A percentile compares a stretch with the other conserved stretches of the same genome.
phyloP scores from a whole-genome alignment of 1,140 invertebrate genomes.

The Zophobas morio region DNA sequence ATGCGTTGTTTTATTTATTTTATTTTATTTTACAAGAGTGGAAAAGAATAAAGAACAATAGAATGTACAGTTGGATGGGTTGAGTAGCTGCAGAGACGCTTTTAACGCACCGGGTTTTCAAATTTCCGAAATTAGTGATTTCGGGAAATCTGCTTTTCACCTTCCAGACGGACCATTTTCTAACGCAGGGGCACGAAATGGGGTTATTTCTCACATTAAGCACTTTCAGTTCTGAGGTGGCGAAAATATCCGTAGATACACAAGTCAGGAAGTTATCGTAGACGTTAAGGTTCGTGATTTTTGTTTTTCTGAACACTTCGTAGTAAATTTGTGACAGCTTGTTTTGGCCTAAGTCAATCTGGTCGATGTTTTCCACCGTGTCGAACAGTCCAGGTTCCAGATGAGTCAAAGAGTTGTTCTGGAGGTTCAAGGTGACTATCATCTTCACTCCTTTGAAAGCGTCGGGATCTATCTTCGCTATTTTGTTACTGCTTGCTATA shows the following conservation, averaged over 20 bases:
- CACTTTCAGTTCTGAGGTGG: neutral
- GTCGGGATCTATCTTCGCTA: neutral
- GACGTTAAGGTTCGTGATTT: neutral
- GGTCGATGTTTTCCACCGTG: neutral
- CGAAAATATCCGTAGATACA: constrained; percentile 12
- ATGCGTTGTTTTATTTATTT: too few species aligned
- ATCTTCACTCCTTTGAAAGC: constrained; percentile 2
- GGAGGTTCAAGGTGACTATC: neutral
- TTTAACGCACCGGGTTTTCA: constrained; percentile 2
- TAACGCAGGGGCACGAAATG: constrained; percentile 4
- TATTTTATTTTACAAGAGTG: too few species aligned
- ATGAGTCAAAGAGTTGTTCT: constrained; percentile 2
- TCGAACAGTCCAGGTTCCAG: constrained; percentile 23
- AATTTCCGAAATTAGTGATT: neutral
- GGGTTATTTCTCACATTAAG: constrained; percentile 20
- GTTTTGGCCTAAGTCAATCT: neutral
- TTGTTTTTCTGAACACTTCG: constrained; percentile 13
- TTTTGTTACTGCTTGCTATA: neutral
- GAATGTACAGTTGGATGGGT: too few species aligned
- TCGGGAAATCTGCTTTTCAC: neutral
- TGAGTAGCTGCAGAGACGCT: too few species aligned
- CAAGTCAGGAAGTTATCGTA: constrained; percentile 5
- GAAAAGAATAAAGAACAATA: too few species aligned
- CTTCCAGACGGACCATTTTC: neutral
- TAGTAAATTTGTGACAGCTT: neutral